Conservation (phyloP, 2,888 invertebrate genomes). For the Molanna angustata region DNA sequence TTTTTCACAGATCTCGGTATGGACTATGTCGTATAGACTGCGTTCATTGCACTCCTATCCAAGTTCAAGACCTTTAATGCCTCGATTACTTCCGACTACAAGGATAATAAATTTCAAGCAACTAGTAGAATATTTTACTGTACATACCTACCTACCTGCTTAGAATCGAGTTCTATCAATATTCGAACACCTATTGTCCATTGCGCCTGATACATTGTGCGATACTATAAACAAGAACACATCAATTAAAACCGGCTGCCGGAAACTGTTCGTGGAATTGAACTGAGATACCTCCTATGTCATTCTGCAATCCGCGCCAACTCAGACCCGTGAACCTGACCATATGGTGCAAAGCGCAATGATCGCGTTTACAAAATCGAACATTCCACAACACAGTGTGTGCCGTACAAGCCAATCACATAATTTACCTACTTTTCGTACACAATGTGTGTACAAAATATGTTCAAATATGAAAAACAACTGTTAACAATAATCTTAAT, state of each 20-base stretch:
- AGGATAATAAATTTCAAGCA: conserved; percentile 2
- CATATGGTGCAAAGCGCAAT: conserved; percentile 26
- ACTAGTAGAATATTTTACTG: too few species aligned
- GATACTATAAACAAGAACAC: conserved; percentile 24
- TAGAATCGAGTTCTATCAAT: conserved; percentile 5
- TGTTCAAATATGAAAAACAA: too few species aligned
- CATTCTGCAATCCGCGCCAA: conserved; percentile 20
- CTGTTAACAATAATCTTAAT: too few species aligned
- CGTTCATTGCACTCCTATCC: too few species aligned
- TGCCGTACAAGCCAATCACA: not conserved
- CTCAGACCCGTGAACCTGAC: conserved; percentile 28
- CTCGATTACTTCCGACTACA: conserved; percentile 13
- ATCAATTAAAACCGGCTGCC: conserved; percentile 28
- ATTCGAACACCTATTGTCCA: conserved; percentile 22
- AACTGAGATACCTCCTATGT: conserved; percentile 19
- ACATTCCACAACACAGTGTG: too few species aligned
- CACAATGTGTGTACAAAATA: too few species aligned
- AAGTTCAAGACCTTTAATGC: too few species aligned
- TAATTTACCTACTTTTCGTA: too few species aligned
- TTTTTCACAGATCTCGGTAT: too few species aligned
- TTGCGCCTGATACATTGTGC: conserved; percentile 13
- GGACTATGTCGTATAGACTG: too few species aligned
- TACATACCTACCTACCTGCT: not conserved
- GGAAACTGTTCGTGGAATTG: conserved; percentile 14
- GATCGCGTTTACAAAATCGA: too few species aligned